phyloP scores from a whole-genome alignment of 2,888 invertebrate species.

The Clepsis dumicolana region DNA sequence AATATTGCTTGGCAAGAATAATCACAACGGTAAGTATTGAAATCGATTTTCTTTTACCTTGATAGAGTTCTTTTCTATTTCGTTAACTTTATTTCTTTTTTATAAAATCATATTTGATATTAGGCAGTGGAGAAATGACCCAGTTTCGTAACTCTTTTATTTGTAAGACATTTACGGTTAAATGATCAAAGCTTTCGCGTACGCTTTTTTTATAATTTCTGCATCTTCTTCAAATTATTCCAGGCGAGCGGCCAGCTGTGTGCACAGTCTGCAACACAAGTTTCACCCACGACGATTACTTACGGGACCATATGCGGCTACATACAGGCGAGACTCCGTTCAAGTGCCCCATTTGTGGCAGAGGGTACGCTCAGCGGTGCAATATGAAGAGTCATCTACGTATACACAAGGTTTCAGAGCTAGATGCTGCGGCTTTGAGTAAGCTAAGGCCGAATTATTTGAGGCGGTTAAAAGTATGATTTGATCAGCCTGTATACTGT shows the following conservation, averaged over 20 bases:
- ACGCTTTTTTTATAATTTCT: no score
- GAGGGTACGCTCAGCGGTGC: constrained; percentile 78
- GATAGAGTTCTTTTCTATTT: background rate
- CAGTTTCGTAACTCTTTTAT: no score
- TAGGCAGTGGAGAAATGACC: no score
- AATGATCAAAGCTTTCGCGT: no score
- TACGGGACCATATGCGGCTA: constrained; percentile 79
- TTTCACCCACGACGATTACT: constrained; percentile 77
- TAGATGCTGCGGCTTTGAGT: constrained; percentile 66
- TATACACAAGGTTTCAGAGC: constrained; percentile 73
- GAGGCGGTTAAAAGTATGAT: constrained; percentile 67
- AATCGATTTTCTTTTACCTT: background rate
- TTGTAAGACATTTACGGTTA: no score
- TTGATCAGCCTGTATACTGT: background rate
- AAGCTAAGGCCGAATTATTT: constrained; percentile 77
- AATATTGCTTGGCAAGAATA: background rate
- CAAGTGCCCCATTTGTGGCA: constrained; percentile 79
- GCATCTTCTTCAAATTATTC: constrained; percentile 46
- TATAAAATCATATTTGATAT: no score
- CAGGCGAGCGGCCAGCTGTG: constrained; percentile 77
- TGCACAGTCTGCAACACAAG: constrained; percentile 73
- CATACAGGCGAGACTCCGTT: constrained; percentile 83
- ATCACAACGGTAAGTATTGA: background rate
- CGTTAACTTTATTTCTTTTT: no score
- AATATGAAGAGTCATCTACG: constrained; percentile 82